phyloP scores from a whole-genome alignment of 2,113 vertebrate genomes.

The Triplophysa tibetana region DNA sequence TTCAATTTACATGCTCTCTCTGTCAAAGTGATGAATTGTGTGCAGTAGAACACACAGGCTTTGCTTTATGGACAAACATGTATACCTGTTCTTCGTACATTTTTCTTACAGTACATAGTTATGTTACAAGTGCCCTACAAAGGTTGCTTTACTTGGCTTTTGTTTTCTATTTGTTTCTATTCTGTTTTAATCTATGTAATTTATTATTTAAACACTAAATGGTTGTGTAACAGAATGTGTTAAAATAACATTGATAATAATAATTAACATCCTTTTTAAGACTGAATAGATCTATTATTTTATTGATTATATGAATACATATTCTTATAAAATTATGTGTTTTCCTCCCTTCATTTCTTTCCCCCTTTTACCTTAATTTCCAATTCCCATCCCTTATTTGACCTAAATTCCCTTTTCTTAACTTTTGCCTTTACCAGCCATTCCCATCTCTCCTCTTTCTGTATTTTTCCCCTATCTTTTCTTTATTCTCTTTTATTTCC shows the following conservation, averaged over 20 bases:
- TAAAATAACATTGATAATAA: no score
- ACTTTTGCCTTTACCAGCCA: no score
- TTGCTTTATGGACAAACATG: neutral
- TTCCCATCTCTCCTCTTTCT: no score
- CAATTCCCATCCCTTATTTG: conserved; percentile 42
- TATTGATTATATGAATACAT: no score
- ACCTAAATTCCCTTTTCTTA: no score
- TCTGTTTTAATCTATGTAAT: neutral
- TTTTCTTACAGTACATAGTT: neutral
- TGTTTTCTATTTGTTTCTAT: no score
- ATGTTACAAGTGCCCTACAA: neutral
- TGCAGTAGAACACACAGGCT: conserved; percentile 25
- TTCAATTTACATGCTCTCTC: conserved; percentile 33
- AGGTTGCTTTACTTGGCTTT: no score
- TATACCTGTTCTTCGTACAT: neutral
- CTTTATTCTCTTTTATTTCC: conserved; percentile 5
- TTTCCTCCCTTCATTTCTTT: neutral
- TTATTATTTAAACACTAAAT: no score
- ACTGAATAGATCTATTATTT: no score
- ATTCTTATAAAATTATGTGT: neutral
- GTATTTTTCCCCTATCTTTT: conserved; percentile 48
- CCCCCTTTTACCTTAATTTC: neutral
- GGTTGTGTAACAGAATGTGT: no score
- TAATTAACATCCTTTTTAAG: no score
- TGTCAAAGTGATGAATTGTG: conserved; percentile 30